phyloP scores from a whole-genome alignment of 2,113 vertebrate species.

The Ceratotherium simum region DNA sequence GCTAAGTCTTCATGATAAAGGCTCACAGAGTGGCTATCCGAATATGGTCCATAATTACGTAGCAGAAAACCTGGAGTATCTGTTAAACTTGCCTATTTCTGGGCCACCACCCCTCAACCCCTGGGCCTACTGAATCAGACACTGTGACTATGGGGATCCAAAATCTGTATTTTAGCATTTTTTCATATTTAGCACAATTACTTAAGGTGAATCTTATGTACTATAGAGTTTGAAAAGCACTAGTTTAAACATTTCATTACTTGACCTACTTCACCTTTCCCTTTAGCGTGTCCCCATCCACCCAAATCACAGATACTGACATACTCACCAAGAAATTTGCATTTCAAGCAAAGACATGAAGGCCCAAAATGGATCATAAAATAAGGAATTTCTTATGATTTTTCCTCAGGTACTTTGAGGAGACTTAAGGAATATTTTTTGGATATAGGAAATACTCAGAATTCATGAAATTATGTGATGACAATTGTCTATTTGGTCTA shows the following conservation, averaged over 20 bases:
- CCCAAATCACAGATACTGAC: not conserved
- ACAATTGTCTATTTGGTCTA: not conserved
- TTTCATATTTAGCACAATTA: no score
- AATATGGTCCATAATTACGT: not conserved
- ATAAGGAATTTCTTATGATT: not conserved
- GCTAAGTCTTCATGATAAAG: not conserved
- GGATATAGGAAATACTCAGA: not conserved
- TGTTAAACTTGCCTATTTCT: not conserved
- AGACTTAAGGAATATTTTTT: not conserved
- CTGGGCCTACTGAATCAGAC: not conserved
- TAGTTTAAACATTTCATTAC: not conserved
- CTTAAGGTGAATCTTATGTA: not conserved
- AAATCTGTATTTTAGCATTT: not conserved
- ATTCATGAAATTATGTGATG: not conserved
- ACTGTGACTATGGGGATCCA: not conserved
- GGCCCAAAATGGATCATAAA: not conserved
- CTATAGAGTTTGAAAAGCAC: not conserved
- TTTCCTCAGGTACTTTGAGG: not conserved
- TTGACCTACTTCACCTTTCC: not conserved
- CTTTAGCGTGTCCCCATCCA: not conserved
- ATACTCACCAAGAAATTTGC: not conserved
- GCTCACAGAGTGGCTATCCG: not conserved
- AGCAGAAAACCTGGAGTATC: not conserved
- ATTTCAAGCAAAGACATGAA: not conserved
- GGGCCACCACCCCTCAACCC: no score